These are phyloP conservation scores for Bhutanitis thaidina DNA, from an alignment of 2,888 invertebrate species.

Conservation along the genomic window DNA sequence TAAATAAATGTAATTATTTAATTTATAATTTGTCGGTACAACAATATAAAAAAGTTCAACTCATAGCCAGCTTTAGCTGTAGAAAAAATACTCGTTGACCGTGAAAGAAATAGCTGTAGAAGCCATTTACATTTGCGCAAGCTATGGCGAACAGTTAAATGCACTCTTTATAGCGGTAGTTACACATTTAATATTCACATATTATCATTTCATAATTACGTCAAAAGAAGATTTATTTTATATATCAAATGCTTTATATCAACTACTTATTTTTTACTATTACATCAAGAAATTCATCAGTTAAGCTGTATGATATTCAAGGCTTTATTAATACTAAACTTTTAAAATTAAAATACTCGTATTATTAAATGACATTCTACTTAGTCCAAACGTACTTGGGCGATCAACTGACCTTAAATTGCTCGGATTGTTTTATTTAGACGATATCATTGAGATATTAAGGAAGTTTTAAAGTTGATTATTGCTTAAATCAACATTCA, in stretches of 20 bases:
- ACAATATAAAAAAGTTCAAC: not conserved
- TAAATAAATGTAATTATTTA: no score
- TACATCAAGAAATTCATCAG: no score
- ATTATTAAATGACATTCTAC: conserved; percentile 10
- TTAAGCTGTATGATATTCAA: no score
- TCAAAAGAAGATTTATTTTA: no score
- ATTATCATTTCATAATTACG: not conserved
- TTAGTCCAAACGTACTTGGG: conserved; percentile 6
- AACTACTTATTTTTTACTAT: no score
- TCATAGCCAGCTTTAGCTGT: not conserved
- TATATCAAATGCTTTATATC: no score
- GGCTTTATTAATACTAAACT: no score
- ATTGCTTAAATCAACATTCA: conserved; percentile 16
- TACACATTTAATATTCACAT: not conserved
- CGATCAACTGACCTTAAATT: conserved; percentile 20
- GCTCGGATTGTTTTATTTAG: conserved; percentile 13
- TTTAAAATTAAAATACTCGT: not conserved
- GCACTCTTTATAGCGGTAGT: conserved; percentile 2
- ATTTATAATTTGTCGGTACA: no score
- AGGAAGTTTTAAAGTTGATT: conserved; percentile 16
- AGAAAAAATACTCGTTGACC: conserved; percentile 20
- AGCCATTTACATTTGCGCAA: conserved; percentile 10
- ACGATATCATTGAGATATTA: conserved; percentile 5
- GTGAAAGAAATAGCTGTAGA: conserved; percentile 19
- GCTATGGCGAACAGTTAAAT: conserved; percentile 6